Evolutionary conservation across 1,140 invertebrate species (phyloP), one percentile per base, ranked within the genome.

Genomic region (Drosophila lowei): DNA sequence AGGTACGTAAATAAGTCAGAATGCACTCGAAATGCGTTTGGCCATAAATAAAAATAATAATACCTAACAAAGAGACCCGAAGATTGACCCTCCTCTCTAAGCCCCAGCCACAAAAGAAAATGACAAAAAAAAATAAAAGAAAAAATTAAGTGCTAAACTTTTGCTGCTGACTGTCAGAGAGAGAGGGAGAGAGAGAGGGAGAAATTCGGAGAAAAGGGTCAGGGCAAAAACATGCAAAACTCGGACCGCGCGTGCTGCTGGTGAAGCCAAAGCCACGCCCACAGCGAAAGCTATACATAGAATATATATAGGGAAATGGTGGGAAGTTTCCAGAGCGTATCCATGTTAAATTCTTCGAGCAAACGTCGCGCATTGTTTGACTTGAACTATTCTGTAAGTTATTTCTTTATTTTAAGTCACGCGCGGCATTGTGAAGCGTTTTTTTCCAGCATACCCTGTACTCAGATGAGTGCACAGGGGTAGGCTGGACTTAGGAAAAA

Each of bases 381-480:
- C 73, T 78, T 43, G 68, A 88, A 77, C 77, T 88, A 86, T 86
- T 76, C 65, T 64, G 55, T 53, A 81, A 84, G 78, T 88, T 86
- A 86, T 86, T 86, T 86, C 83, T 86, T 81, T 86, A 88, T 86
- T 86, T 88, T 81, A 86, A 86, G 81, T 86, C 73, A 75, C 74
- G 48, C 64, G 65, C 50, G 62, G 64, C 74, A 78, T 72, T 78
- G 62, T 75, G 52, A 70, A 60, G 59, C 52, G 63, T 48, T 72
- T 70, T 77, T 23, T 58, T 18, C 3, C 34, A 38, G 11, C 11
- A 13, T 38, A 38, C 34, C 34, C 11, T 38, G 34, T 38, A 38
- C 3, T 11, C 3, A 3, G 9, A 38, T 11, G 34, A 13, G 4
- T 5, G 13, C 4, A 13, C 23, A 13, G 3, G 34, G 34, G 34